Base-by-base conservation (phyloP, 2,888 invertebrate species). In the Trichacis sp. region DNA sequence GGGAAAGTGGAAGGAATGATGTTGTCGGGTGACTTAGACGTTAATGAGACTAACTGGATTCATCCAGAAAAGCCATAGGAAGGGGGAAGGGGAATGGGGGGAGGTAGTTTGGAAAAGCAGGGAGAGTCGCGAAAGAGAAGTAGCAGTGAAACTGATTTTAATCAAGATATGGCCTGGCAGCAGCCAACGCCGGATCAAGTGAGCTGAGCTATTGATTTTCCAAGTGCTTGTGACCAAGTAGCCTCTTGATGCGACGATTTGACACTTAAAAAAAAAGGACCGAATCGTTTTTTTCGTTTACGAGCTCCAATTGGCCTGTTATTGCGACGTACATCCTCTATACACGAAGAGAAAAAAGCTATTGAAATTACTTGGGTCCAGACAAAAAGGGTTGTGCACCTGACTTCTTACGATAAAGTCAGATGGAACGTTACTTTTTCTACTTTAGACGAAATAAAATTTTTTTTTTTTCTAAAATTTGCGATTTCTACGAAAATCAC, bases 91-190 rank as follows among this genome's bases (percentile, higher is more conserved):
- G n/a, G n/a, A n/a, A n/a, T n/a, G n/a, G n/a, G n/a, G n/a, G 54
- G 50, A 46, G 53, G 50, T 60, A 42, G 47, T 47, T 54, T 53
- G 69, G 63, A 63, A 67, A 68, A 67, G 49, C 54, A 24, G 52
- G 46, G 60, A 70, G 68, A 69, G 66, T 64, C 52, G 64, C 57
- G 61, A 59, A 57, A 68, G 66, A 69, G 64, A 65, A 61, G 68
- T 68, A 72, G 69, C 73, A 60, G 70, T 71, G 74, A 80, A 74
- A 78, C 80, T 82, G 83, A 83, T 83, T 83, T 83, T 83, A 83
- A 83, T 83, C 83, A 83, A 83, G 83, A 83, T 83, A 83, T 82
- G 82, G 82, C 75, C 74, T 80, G 81, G 79, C 81, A 78, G 80
- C 76, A 78, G 75, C 77, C 72, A 73, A 73, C 73, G 72, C 68